These are phyloP conservation scores for Drosophila fulvimacula DNA, from an alignment of 2,888 invertebrate species.

Conservation along the genomic window DNA sequence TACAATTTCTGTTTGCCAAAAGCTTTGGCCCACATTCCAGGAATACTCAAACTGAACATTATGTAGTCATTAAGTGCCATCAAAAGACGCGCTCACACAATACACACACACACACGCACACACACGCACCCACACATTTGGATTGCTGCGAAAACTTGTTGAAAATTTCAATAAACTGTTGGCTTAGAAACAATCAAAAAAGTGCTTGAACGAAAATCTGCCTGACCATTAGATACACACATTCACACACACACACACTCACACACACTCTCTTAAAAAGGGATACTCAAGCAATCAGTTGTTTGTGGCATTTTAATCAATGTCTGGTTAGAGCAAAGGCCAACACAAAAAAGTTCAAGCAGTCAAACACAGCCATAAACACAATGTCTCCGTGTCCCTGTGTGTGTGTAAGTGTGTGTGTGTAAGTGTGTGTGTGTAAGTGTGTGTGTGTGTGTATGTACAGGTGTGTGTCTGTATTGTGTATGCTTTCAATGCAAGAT, in stretches of 20 bases:
- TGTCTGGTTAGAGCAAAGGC: slow-evolving; percentile 51
- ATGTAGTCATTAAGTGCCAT: slow-evolving; percentile 69
- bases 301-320: slow-evolving; percentile 70
- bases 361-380: slow-evolving; percentile 30
- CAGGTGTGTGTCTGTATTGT: slow-evolving; percentile 1
- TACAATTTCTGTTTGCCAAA: slow-evolving; percentile 69
- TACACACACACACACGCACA: slow-evolving; percentile 10
- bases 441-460: neutral
- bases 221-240: slow-evolving; percentile 55
- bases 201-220: slow-evolving; percentile 47
- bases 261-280: neutral
- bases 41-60: slow-evolving; percentile 57
- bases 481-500: slow-evolving; percentile 17
- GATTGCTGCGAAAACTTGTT: slow-evolving; percentile 35
- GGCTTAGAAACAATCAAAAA: slow-evolving; percentile 34
- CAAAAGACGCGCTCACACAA: slow-evolving; percentile 35
- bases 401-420: slow-evolving; percentile 4
- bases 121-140: neutral
- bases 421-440: slow-evolving; percentile 3
- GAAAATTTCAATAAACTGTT: slow-evolving; percentile 71
- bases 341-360: slow-evolving; percentile 51
- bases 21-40: slow-evolving; percentile 54
- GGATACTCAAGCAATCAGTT: slow-evolving; percentile 43
- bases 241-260: slow-evolving; percentile 29
- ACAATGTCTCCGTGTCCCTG: neutral